phyloP scores from a whole-genome alignment of 2,888 invertebrate genomes.

The Trileptium ribeirensis region DNA sequence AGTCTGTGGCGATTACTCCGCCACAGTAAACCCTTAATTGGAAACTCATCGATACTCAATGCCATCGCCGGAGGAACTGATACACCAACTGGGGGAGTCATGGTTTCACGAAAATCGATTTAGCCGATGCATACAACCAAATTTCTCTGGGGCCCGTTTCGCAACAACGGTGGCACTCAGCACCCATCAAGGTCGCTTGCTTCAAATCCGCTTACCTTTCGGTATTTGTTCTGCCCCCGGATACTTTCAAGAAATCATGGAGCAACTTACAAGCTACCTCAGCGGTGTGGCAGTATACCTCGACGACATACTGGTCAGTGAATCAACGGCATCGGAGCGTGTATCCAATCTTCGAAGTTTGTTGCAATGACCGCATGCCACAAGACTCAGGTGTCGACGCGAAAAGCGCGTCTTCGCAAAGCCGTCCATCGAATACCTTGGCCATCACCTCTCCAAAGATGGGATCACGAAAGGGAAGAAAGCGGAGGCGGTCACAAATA shows the following conservation, averaged over 20 bases:
- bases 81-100: background rate
- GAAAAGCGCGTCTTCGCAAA: conserved; percentile 24
- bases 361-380: background rate
- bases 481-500: conserved; percentile 26
- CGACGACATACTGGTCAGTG: conserved; percentile 15
- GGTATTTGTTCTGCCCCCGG: conserved; percentile 21
- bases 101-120: background rate
- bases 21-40: conserved; percentile 5
- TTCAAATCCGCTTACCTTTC: conserved; percentile 24
- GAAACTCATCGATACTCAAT: background rate
- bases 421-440: background rate
- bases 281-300: conserved; percentile 25
- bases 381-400: conserved; percentile 20
- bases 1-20: conserved; percentile 1
- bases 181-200: conserved; percentile 23
- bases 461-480: conserved; percentile 24
- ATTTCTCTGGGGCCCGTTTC: background rate
- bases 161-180: conserved; percentile 18
- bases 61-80: conserved; percentile 3
- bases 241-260: conserved; percentile 29
- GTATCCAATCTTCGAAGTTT: background rate
- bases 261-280: conserved; percentile 24
- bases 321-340: background rate
- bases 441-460: conserved; percentile 12
- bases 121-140: conserved; percentile 10